Evolutionary conservation across 2,888 invertebrate species (phyloP).

Genomic region (Ecliptopera silaceata): DNA sequence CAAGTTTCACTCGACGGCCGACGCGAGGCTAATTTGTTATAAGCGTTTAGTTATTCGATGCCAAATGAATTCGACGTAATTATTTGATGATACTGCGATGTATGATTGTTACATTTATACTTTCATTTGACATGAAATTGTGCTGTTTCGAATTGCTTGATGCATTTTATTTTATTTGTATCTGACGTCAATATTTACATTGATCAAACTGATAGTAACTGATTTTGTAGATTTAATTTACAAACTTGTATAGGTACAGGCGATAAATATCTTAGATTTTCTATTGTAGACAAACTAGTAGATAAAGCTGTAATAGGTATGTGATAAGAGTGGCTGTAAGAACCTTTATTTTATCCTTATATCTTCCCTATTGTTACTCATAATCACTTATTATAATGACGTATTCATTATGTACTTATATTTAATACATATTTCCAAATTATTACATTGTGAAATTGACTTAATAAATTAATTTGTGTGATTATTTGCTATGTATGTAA

Average conservation of each 20-base stretch:
- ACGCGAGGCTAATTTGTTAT: conserved; percentile 57
- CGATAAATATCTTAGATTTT: conserved; percentile 79
- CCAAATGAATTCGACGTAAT: conserved; percentile 69
- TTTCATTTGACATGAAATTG: conserved; percentile 39
- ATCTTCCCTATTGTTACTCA: conserved; percentile 57
- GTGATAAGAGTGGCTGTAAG: conserved; percentile 83
- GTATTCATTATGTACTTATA: conserved; percentile 41
- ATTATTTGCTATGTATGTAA: conserved; percentile 55
- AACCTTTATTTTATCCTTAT: conserved; percentile 60
- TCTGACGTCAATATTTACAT: conserved; percentile 59
- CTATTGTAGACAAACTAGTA: conserved; percentile 77
- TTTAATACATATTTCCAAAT: conserved; percentile 39
- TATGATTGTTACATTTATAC: conserved; percentile 13
- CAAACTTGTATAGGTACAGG: conserved; percentile 66
- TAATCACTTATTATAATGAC: conserved; percentile 38
- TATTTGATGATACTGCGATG: conserved; percentile 31
- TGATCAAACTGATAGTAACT: conserved; percentile 55
- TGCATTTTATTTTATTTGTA: conserved; percentile 54
- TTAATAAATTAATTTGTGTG: conserved; percentile 37
- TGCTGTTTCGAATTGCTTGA: conserved; percentile 47
- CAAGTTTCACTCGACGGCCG: conserved; percentile 44
- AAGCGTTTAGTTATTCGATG: conserved; percentile 74
- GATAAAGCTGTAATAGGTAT: conserved; percentile 69
- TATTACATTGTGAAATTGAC: conserved; percentile 42
- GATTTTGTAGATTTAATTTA: conserved; percentile 72